These are phyloP conservation scores for Monochamus saltuarius DNA, from an alignment of 1,140 invertebrate genomes.

Conservation along the genomic window DNA sequence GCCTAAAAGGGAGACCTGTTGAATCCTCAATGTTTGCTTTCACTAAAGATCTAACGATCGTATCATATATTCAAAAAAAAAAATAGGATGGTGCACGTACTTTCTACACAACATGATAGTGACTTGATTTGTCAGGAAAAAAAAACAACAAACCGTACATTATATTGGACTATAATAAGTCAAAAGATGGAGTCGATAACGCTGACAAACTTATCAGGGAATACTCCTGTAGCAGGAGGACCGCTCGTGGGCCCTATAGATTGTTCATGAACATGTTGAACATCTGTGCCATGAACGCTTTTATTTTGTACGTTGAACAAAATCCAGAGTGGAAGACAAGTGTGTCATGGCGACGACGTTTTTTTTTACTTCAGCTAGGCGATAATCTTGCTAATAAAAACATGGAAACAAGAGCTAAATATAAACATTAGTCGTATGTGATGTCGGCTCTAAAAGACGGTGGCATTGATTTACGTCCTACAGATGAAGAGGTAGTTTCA, in stretches of 20 bases:
- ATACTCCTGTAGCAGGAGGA: constrained; percentile 26
- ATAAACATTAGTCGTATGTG: constrained; percentile 13
- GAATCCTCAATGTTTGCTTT: constrained; percentile 34
- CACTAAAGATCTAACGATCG: constrained; percentile 32
- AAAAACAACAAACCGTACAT: too few species aligned
- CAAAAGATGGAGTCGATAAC: constrained; percentile 27
- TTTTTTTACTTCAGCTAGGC: constrained; percentile 2
- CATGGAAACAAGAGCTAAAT: constrained; percentile 8
- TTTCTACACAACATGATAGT: constrained; percentile 37
- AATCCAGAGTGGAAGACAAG: constrained; percentile 28
- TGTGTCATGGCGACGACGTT: background rate
- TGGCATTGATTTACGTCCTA: background rate
- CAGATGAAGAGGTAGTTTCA: background rate
- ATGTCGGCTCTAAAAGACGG: background rate
- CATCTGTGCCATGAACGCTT: constrained; percentile 26
- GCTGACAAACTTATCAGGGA: constrained; percentile 21
- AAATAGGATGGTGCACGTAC: constrained; percentile 32
- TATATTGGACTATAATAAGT: constrained; percentile 27
- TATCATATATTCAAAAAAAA: constrained; percentile 39
- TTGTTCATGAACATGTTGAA: constrained; percentile 33
- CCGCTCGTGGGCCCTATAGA: constrained; percentile 27
- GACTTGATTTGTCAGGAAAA: constrained; percentile 4
- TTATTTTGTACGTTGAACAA: constrained; percentile 23
- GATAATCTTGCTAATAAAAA: background rate
- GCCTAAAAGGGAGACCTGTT: background rate